Evolutionary conservation across 2,888 invertebrate genomes (phyloP).

Genomic region (Melieria picta): DNA sequence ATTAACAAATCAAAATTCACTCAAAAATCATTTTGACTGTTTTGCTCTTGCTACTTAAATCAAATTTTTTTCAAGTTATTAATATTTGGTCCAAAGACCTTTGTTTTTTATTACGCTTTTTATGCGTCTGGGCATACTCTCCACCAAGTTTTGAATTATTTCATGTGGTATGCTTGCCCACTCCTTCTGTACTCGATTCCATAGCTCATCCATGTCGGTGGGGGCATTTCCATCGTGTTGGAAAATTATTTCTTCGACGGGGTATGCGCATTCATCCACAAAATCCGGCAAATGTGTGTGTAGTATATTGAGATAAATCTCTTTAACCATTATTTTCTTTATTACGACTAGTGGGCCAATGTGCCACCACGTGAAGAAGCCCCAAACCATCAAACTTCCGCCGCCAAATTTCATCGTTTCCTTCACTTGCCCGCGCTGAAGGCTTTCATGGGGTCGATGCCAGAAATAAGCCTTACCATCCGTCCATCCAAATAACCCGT

Average conservation of each 20-base stretch:
- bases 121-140: not conserved
- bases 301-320: constrained; percentile 34
- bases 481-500: constrained; percentile 33
- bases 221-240: constrained; percentile 13
- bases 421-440: constrained; percentile 19
- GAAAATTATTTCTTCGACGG: constrained; percentile 18
- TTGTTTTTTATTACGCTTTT: not conserved
- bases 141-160: not conserved
- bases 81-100: not conserved
- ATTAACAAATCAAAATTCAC: not conserved
- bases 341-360: constrained; percentile 30
- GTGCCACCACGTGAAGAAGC: constrained; percentile 40
- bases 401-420: constrained; percentile 37
- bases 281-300: constrained; percentile 33
- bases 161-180: not conserved
- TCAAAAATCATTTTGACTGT: not conserved
- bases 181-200: not conserved
- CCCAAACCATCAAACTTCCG: constrained; percentile 39
- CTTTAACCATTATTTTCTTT: constrained; percentile 34
- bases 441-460: not conserved
- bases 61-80: not conserved
- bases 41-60: not conserved
- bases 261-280: constrained; percentile 19
- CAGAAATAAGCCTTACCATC: constrained; percentile 23
- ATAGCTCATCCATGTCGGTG: not conserved